Conservation (phyloP, 2,888 invertebrate species). For the Lordiphosa andalusiaca region DNA sequence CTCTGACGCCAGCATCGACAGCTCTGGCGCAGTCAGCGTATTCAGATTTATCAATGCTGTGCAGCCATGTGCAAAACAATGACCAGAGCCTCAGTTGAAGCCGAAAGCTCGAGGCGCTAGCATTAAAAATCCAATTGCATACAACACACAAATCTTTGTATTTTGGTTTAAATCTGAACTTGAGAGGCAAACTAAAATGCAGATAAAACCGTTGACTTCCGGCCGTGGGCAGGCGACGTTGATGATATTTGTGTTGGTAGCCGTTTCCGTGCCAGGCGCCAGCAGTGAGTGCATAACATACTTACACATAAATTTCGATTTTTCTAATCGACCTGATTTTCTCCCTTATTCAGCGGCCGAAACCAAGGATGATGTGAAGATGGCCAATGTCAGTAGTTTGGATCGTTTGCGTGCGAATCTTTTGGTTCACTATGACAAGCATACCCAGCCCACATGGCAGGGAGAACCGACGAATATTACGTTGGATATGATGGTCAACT, state of each 20-base stretch:
- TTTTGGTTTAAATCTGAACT: too few species aligned
- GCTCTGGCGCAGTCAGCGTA: neutral
- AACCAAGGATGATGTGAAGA: conserved; percentile 3
- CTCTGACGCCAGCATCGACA: neutral
- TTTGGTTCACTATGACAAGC: conserved; percentile 81
- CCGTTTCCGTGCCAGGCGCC: conserved; percentile 63
- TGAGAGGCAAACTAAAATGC: conserved; percentile 39
- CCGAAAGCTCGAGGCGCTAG: conserved; percentile 37
- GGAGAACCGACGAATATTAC: conserved; percentile 65
- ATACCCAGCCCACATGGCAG: conserved; percentile 71
- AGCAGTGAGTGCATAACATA: conserved; percentile 46
- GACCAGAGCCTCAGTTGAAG: conserved; percentile 47
- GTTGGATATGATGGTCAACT: conserved; percentile 83
- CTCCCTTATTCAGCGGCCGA: neutral
- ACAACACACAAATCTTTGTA: conserved; percentile 8
- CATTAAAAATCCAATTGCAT: conserved; percentile 26
- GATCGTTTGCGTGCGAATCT: conserved; percentile 79
- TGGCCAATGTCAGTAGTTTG: conserved; percentile 51
- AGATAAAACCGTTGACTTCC: conserved; percentile 74
- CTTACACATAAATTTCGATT: too few species aligned
- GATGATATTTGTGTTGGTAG: conserved; percentile 33
- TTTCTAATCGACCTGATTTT: too few species aligned
- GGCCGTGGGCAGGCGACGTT: conserved; percentile 48
- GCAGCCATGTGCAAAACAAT: conserved; percentile 20
- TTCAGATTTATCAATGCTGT: conserved; percentile 14